Evolutionary conservation across 2,797 vertebrate genomes (phyloP).

Genomic region (Epinephelus malabaricus): DNA sequence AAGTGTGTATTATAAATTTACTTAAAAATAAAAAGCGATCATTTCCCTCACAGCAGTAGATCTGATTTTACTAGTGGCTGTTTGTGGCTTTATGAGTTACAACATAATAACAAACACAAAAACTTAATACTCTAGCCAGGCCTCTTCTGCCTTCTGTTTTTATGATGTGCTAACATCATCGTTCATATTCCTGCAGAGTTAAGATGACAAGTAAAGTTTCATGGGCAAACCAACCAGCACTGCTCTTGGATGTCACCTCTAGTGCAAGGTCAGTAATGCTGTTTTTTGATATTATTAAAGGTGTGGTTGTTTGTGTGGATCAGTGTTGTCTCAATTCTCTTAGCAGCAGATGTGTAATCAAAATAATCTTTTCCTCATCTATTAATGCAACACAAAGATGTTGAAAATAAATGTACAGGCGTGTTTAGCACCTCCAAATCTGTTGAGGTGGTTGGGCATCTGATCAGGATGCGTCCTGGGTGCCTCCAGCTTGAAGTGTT

Average conservation of each 20-base stretch:
- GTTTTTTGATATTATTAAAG: slow-evolving; percentile 11
- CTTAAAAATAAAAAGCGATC: not conserved
- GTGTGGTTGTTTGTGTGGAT: not conserved
- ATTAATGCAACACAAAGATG: too few relatives aligned
- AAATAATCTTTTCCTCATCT: not conserved
- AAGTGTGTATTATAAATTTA: not conserved
- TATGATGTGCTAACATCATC: not conserved
- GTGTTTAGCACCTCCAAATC: too few relatives aligned
- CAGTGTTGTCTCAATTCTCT: not conserved
- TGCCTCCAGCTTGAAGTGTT: too few relatives aligned
- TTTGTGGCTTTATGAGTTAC: not conserved
- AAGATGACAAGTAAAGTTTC: slow-evolving; percentile 62
- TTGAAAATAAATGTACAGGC: not conserved
- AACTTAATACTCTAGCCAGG: not conserved
- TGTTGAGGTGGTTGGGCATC: too few relatives aligned
- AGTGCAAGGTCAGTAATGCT: slow-evolving; percentile 61
- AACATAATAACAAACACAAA: not conserved
- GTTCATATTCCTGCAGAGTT: slow-evolving; percentile 58
- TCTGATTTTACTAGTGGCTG: not conserved
- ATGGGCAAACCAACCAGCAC: slow-evolving; percentile 20
- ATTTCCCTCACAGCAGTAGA: too few relatives aligned
- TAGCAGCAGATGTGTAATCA: not conserved
- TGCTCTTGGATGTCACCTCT: slow-evolving; percentile 70
- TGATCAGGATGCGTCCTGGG: too few relatives aligned
- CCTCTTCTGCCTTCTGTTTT: not conserved